Evolutionary conservation across 1,140 invertebrate genomes (phyloP), one percentile per base, ranked within the genome.

Genomic region (Heterodera schachtii): DNA sequence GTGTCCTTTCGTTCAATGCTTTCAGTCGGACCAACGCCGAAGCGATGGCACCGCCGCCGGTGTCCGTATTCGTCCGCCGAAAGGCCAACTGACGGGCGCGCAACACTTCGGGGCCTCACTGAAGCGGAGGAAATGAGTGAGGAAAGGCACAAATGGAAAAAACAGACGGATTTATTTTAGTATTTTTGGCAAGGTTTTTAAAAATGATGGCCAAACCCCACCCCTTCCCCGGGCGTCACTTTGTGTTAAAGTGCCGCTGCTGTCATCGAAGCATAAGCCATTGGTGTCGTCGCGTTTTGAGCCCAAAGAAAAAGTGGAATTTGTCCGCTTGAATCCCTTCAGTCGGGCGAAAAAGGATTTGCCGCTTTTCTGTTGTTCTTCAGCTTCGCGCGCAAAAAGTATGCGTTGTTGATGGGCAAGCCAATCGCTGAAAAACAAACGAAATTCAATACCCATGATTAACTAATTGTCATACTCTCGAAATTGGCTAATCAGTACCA

Each of bases 51-150:
- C 52, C 11, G n/a, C 67, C 73, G 47, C 77, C 60, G 9, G 85
- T 52, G 75, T 85, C 84, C 13, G 84, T 85, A 19, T 86, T 83
- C 60, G 73, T 74, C 16, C 84, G 77, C 19, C 82, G 80, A 47
- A 83, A 81, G 6, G 81, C 78, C 66, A 67, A n/a, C 57, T 84
- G 82, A n/a, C 83, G 80, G 13, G 47, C 76, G 21, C 64, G 57
- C 21, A 85, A 16, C 19, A 76, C 73, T 44, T 85, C 81, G 43
- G 31, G 49, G 19, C 57, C 57, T 76, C 67, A 86, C 84, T 85
- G 64, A 79, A 83, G 76, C 77, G 31, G 46, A 19, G 31, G 49
- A 52, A 52, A 52, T 52, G 49, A 52, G n/a, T n/a, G 13, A 1
- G 13, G 13, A 52, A 52, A 52, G 13, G 49, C 49, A 52, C 11